phyloP scores from a whole-genome alignment of 2,888 invertebrate genomes.

The Apamea crenata region DNA sequence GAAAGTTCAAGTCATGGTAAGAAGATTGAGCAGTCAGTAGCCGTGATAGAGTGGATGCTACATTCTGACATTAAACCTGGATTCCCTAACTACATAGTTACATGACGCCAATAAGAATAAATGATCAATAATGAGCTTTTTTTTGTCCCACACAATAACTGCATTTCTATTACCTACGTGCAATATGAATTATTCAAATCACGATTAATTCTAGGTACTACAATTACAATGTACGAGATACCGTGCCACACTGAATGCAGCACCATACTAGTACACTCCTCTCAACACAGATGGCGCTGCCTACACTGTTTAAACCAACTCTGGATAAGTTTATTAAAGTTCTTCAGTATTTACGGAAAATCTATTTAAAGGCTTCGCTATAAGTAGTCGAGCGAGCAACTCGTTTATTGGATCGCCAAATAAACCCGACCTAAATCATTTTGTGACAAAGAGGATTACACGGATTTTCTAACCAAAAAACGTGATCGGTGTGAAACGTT shows the following conservation, averaged over 20 bases:
- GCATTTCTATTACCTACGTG: neutral
- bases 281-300: conserved; percentile 47
- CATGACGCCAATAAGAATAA: neutral
- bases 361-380: conserved; percentile 12
- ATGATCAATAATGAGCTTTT: neutral
- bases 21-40: neutral
- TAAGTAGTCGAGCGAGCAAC: conserved; percentile 22
- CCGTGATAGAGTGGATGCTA: neutral
- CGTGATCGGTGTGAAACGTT: neutral
- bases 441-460: neutral
- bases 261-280: conserved; percentile 11
- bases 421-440: conserved; percentile 10
- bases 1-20: neutral
- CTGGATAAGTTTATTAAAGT: neutral
- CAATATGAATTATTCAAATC: neutral
- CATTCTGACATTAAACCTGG: neutral
- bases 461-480: neutral
- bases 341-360: conserved; percentile 15
- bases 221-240: neutral
- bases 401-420: conserved; percentile 5
- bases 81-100: neutral
- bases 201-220: too few species aligned
- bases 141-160: neutral
- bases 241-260: neutral
- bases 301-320: neutral